Evolutionary conservation across 2,888 invertebrate genomes (phyloP), one percentile per base, ranked within the genome.

Genomic region (Idaea straminata): DNA sequence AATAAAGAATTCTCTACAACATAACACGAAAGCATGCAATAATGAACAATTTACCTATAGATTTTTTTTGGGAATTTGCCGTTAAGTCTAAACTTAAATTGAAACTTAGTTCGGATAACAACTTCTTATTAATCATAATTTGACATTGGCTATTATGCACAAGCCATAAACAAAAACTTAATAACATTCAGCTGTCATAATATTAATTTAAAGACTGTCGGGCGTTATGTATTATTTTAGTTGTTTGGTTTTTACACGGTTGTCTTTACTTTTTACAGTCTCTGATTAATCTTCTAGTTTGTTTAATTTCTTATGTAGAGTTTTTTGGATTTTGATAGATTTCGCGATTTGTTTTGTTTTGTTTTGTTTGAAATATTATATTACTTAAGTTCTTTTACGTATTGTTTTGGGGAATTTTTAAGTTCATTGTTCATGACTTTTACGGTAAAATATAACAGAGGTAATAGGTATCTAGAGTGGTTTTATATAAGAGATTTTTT

Each of bases 11-110:
- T 13, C 10, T 57, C 7, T 57, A 1, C 1, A 57, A 57, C 7
- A 13, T 57, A 57, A 57, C 15, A 7, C 57, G 57, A 57, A 57
- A 57, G 15, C 7, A 13, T 57, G 15, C 57, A 57, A 57, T 57
- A 57, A 7, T 13, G 3, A 57, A 57, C 57, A 57, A 13, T 57
- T 57, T 57, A 15, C 3, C 15, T 57, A 1, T 57, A 47, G 61
- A n/a, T n/a, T 58, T 25, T 64, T 61, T 34, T 57, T 62, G 35
- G 62, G 62, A n/a, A 59, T 61, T 65, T 59, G 59, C 65, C 47
- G 67, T 75, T 77, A 80, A 79, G 80, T 79, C 69, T 76, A 62
- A 36, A 7, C 65, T 73, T 25, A 25, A 2, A 25, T 25, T 25
- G 25, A 25, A 2, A 25, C 3, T 25, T 25, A 25, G 25, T 25